Conservation (phyloP, 2,888 invertebrate species). For the Chesias legatella region DNA sequence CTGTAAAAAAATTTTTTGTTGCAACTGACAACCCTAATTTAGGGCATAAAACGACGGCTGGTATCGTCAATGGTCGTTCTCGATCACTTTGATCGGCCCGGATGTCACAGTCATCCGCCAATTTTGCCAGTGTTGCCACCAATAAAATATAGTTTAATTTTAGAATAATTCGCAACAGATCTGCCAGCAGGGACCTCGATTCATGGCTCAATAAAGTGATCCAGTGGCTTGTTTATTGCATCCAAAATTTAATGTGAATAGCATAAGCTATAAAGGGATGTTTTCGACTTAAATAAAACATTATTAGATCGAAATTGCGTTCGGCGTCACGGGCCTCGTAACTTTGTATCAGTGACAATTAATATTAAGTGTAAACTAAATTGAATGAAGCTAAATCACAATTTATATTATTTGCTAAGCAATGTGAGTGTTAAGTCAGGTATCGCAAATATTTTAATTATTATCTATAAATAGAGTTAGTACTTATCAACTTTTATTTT, state of each 20-base stretch:
- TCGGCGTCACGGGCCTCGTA: slow-evolving; percentile 23
- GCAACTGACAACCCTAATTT: slow-evolving; percentile 18
- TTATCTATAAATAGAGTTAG: too few relatives aligned
- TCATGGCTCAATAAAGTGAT: slow-evolving; percentile 53
- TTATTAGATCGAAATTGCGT: slow-evolving; percentile 27
- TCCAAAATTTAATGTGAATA: slow-evolving; percentile 43
- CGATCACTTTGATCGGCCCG: slow-evolving; percentile 73
- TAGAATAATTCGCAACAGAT: slow-evolving; percentile 62
- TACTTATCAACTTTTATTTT: too few relatives aligned
- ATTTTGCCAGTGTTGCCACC: slow-evolving; percentile 49
- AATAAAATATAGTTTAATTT: slow-evolving; percentile 64
- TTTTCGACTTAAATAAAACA: slow-evolving; percentile 36
- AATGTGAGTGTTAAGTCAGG: too few relatives aligned
- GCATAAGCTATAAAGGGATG: slow-evolving; percentile 29
- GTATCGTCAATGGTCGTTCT: slow-evolving; percentile 48
- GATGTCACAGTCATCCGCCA: slow-evolving; percentile 64
- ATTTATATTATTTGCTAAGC: too few relatives aligned
- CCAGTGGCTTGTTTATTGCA: slow-evolving; percentile 48
- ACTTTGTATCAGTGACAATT: slow-evolving; percentile 15
- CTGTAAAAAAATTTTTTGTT: not conserved
- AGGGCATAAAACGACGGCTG: slow-evolving; percentile 49
- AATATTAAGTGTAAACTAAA: slow-evolving; percentile 10
- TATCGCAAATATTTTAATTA: too few relatives aligned
- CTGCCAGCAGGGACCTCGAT: slow-evolving; percentile 42
- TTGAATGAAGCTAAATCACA: not conserved